These are phyloP conservation scores for Archaeoteleia sp. DNA, from an alignment of 2,888 invertebrate genomes.

Conservation along the genomic window DNA sequence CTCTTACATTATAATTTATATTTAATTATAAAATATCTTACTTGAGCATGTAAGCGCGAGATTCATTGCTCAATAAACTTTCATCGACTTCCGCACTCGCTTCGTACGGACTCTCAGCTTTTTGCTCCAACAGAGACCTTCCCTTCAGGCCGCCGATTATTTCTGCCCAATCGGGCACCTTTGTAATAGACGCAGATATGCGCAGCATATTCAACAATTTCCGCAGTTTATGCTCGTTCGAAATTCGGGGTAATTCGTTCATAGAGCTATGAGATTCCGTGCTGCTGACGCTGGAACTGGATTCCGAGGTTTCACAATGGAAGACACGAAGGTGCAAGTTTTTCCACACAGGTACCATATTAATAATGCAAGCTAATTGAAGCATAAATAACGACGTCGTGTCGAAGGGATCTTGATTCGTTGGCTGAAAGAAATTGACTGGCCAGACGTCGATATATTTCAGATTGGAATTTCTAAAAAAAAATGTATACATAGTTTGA, in stretches of 20 bases:
- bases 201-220: slow-evolving; percentile 88
- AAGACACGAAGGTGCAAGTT: slow-evolving; percentile 90
- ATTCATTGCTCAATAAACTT: slow-evolving; percentile 74
- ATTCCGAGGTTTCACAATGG: slow-evolving; percentile 81
- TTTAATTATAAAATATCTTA: slow-evolving; percentile 59
- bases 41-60: slow-evolving; percentile 77
- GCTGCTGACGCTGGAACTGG: slow-evolving; percentile 69
- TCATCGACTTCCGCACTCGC: slow-evolving; percentile 64
- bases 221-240: slow-evolving; percentile 77
- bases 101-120: slow-evolving; percentile 60
- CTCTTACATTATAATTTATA: no score
- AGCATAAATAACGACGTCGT: slow-evolving; percentile 95
- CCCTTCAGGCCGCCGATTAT: slow-evolving; percentile 76
- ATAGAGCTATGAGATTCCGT: slow-evolving; percentile 74
- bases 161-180: slow-evolving; percentile 80
- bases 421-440: slow-evolving; percentile 90
- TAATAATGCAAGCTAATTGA: slow-evolving; percentile 96
- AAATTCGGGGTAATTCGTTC: slow-evolving; percentile 67
- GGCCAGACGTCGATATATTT: slow-evolving; percentile 98
- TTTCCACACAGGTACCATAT: slow-evolving; percentile 93
- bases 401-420: slow-evolving; percentile 87
- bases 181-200: slow-evolving; percentile 89
- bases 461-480: slow-evolving; percentile 78
- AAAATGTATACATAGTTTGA: slow-evolving; percentile 9
- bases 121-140: slow-evolving; percentile 65